Evolutionary conservation across 2,888 invertebrate species (phyloP), one percentile per base, ranked within the genome.

Genomic region (Endotricha flammealis): DNA sequence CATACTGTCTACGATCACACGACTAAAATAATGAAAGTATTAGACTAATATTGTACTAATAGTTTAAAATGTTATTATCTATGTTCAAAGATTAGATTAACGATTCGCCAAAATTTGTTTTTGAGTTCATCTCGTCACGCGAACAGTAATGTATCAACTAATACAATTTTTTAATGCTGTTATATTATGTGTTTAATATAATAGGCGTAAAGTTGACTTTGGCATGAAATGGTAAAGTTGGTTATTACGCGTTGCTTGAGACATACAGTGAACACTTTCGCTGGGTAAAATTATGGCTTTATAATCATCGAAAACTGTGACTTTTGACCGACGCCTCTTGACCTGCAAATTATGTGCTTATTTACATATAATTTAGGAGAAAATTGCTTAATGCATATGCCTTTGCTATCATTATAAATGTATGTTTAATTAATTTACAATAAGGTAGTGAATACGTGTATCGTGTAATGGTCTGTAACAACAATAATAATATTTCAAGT

Each of bases 51-150:
- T n/a, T n/a, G n/a, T n/a, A 48, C 55, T 63, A 56, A 57, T 64
- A 56, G 64, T 44, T 43, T 44, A 56, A 64, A 65, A 56, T 44
- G 33, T 42, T 30, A 6, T 29, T 47, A 59, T 60, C 58, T 57
- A 44, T 50, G 49, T 50, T 57, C 53, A 36, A 57, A 63, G 37
- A 42, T 36, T 40, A 48, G 49, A 48, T 50, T 60, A 67, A 66
- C 64, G 59, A 60, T 66, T 55, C 50, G 57, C 62, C 61, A 50
- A 74, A 76, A 72, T 72, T 64, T 61, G 59, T 62, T 59, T 60
- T 58, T 42, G 53, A 64, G 58, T 57, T 45, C 56, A 53, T 49
- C 47, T 43, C 48, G 63, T 53, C 71, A 72, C 69, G 71, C 70
- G 42, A 68, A 51, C 57, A 23, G 51, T 48, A 51, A 20, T 20